Percentiles rank a stretch among this genome's conserved stretches.
phyloP scores from a whole-genome alignment of 2,888 invertebrate genomes.

The Dilophus febrilis region DNA sequence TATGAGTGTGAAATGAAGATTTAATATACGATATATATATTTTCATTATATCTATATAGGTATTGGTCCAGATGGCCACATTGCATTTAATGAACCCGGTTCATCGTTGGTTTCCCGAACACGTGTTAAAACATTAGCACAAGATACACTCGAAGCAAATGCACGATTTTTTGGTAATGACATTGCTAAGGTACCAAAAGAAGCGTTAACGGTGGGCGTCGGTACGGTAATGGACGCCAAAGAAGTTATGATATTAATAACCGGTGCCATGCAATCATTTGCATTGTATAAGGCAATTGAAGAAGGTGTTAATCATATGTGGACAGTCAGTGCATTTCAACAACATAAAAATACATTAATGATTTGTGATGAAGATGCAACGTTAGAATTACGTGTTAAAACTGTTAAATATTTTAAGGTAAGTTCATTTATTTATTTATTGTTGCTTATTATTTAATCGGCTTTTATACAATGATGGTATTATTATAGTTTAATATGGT shows the following conservation, averaged over 20 bases:
- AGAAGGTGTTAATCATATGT: constrained; percentile 98
- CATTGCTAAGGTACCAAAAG: constrained; percentile 80
- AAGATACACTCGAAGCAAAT: constrained; percentile 94
- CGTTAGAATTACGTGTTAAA: constrained; percentile 88
- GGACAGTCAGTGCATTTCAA: constrained; percentile 98
- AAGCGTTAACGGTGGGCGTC: constrained; percentile 95
- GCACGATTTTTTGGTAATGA: constrained; percentile 95
- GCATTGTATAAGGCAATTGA: constrained; percentile 96
- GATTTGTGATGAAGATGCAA: constrained; percentile 95
- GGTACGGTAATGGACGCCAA: constrained; percentile 97
- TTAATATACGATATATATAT: too few species aligned
- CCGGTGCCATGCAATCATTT: constrained; percentile 89
- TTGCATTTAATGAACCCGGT: constrained; percentile 98
- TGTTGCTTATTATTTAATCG: too few species aligned
- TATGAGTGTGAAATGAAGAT: too few species aligned
- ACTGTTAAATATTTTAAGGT: constrained; percentile 99
- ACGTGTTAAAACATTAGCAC: constrained; percentile 87
- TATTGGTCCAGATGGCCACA: constrained; percentile 98
- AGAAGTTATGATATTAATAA: constrained; percentile 96
- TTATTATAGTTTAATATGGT: too few species aligned
- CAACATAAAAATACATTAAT: constrained; percentile 85
- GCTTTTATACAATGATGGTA: too few species aligned
- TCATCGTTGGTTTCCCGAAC: constrained; percentile 91
- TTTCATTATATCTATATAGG: constrained; percentile 29
- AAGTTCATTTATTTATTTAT: too few species aligned